Evolutionary conservation across 2,113 vertebrate genomes (phyloP), one percentile per base, ranked within the genome.

Genomic region (Lepus americanus): DNA sequence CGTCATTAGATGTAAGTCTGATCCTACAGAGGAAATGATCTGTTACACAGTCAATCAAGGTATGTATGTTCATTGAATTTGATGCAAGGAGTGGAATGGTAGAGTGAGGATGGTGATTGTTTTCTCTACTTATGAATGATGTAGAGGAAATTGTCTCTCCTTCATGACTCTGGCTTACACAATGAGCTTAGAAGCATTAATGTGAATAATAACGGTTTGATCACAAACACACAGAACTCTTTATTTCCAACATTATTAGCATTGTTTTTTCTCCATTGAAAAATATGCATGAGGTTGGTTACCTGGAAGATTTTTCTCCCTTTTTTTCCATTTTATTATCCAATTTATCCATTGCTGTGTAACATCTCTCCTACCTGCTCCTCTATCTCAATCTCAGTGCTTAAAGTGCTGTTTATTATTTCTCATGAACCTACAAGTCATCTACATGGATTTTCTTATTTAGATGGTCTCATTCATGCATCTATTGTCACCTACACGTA

Each of bases 1-100:
- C 94, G 53, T 96, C 61, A 87, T 94, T 83, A 63, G 66, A 77
- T 44, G 63, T 89, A 70, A 94, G 67, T 87, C 87, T 81, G 67
- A 80, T 79, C 70, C 76, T 72, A 44, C 14, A 86, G 73, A 96
- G 87, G n/a, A 92, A 93, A 36, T 87, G n/a, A 17, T 67, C 84
- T 87, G 44, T 53, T 89, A 67, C 23, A 59, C 80, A 85, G 69
- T 82, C 67, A 84, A 63, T 59, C 80, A 88, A 85, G 63, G 67
- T 80, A 29, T 63, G 49, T 22, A 29, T 63, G 49, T 22, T 33
- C 55, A 67, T 31, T 83, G 90, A 70, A 79, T 64, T 39, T 55
- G 31, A 87, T 70, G 23, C 39, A 70, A 93, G 69, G 9, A 55
- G 1, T 31, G 74, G 69, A 76, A 31, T 44, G 16, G 51, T 6